A percentile compares a stretch with the other conserved stretches of the same genome.
These are phyloP conservation scores for Solenopsis invicta DNA, from an alignment of 1,140 invertebrate genomes.

Conservation along the genomic window DNA sequence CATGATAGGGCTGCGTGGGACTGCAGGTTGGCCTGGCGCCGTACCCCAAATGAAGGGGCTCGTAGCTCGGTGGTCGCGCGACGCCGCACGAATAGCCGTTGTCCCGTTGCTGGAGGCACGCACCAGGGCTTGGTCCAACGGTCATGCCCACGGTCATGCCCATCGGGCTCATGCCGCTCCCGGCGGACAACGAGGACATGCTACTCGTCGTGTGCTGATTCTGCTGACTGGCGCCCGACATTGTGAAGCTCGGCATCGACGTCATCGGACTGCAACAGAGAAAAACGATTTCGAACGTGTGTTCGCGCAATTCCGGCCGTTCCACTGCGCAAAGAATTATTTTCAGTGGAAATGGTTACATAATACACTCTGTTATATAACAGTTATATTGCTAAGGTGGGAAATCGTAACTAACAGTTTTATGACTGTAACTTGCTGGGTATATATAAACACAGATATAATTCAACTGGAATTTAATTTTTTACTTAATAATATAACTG, in stretches of 20 bases:
- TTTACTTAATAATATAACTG: too few species aligned
- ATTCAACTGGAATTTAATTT: too few species aligned
- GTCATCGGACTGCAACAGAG: conserved; percentile 87
- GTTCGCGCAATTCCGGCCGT: neutral
- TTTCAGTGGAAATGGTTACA: too few species aligned
- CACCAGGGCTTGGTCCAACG: conserved; percentile 87
- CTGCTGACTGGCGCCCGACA: conserved; percentile 83
- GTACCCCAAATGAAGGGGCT: conserved; percentile 90
- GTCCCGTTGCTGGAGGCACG: conserved; percentile 91
- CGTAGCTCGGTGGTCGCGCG: conserved; percentile 88
- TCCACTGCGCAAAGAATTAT: too few species aligned
- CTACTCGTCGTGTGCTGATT: conserved; percentile 83
- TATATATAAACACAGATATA: too few species aligned
- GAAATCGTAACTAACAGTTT: too few species aligned
- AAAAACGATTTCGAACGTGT: neutral
- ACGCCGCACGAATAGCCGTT: conserved; percentile 90
- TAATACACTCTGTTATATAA: too few species aligned
- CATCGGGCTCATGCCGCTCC: conserved; percentile 86
- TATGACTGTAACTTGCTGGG: too few species aligned
- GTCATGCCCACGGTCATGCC: conserved; percentile 87
- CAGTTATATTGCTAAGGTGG: too few species aligned
- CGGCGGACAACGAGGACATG: conserved; percentile 83
- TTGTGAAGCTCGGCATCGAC: conserved; percentile 88
- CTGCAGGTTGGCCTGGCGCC: conserved; percentile 90
- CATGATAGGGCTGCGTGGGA: conserved; percentile 89